Base-by-base conservation (phyloP, 2,113 vertebrate genomes). In the Phasianus colchicus region DNA sequence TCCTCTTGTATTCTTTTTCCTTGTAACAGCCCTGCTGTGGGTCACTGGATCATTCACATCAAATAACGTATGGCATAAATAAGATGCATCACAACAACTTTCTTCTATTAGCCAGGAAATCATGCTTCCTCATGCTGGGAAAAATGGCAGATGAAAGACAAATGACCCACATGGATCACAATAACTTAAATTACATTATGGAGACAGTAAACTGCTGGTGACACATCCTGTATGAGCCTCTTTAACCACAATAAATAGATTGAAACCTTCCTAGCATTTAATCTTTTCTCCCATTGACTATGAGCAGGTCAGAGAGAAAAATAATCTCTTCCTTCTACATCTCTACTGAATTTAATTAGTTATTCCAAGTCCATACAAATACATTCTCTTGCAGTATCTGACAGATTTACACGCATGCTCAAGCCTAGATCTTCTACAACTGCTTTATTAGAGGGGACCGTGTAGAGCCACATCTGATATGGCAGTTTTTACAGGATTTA, bases 381-480 rank as follows among this genome's bases (percentile, higher is more conserved):
- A 50, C 48, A 50, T 89, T 64, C 9, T 42, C 79, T 36, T 57
- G 84, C 55, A 52, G 36, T 36, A 16, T 73, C 76, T 52, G 36
- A 85, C 70, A 67, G 77, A 58, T 83, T 83, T 48, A 43, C 9
- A 27, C 0, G 3, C 65, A 73, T 1, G 1, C 65, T 84, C 27
- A 72, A 79, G 52, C 54, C 88, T 85, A 38, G 72, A 83, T 92
- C 89, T 95, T 95, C 78, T 77, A 10, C 94, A 96, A 96, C 71
- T 93, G 85, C 78, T 92, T 94, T 88, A 86, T 90, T 92, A 95
- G 30, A 61, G 60, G 47, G 61, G 77, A 70, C 52, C 45, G 4
- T 4, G 65, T 29, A 82, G 90, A 84, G 80, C 76, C 72, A 86
- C 75, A 54, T 79, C 89, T 78, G 79, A 81, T 80, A 9, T 42